Conservation (phyloP, 2,888 invertebrate species). For the Tenthredo distinguenda region DNA sequence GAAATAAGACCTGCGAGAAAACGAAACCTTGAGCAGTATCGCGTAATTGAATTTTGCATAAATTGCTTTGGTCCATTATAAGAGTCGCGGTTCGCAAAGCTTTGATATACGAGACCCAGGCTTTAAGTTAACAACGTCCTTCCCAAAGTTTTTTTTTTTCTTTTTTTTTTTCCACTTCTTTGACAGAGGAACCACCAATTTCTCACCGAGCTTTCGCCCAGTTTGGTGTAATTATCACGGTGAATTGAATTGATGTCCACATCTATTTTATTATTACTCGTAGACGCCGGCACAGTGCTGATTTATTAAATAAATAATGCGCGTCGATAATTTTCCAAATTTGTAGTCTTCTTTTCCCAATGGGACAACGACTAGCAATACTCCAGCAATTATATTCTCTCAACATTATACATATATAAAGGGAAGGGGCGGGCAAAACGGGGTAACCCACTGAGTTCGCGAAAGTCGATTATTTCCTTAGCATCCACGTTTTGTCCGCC, state of each 20-base stretch:
- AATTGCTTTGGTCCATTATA: slow-evolving; percentile 29
- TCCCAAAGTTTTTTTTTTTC: not conserved
- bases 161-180: not conserved
- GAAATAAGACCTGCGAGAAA: not conserved
- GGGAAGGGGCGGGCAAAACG: no score
- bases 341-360: not conserved
- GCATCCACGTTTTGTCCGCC: no score
- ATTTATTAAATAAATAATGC: not conserved
- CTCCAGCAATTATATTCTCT: not conserved
- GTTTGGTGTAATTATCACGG: not conserved
- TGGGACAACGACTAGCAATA: not conserved
- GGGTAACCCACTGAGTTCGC: no score
- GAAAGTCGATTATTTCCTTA: no score
- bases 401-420: no score
- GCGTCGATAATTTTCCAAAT: not conserved
- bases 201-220: not conserved
- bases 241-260: not conserved
- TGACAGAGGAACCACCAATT: not conserved
- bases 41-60: slow-evolving; percentile 33
- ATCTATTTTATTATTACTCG: not conserved
- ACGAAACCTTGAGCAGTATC: not conserved
- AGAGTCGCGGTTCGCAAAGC: slow-evolving; percentile 18
- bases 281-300: not conserved
- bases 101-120: slow-evolving; percentile 17
- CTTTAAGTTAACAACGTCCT: slow-evolving; percentile 26